Conservation (phyloP, 1,140 invertebrate genomes). For the Epicauta chinensis region DNA sequence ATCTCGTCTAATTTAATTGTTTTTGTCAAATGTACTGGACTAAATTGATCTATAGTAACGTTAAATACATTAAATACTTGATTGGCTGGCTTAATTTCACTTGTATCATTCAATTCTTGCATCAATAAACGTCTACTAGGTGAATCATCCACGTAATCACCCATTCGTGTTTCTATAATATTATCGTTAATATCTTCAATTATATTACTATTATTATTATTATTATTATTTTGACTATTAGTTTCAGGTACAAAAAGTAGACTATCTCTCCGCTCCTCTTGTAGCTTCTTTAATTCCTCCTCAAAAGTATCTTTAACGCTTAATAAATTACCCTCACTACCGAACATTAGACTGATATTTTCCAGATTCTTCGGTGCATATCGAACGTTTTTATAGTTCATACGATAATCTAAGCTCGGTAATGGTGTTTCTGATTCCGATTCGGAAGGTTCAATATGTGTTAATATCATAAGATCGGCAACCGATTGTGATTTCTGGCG, state of each 20-base stretch:
- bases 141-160: slow-evolving; percentile 17
- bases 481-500: slow-evolving; percentile 66
- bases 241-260: slow-evolving; percentile 42
- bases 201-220: slow-evolving; percentile 3
- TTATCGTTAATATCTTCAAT: slow-evolving; percentile 7
- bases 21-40: slow-evolving; percentile 19
- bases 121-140: slow-evolving; percentile 28
- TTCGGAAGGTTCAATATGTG: slow-evolving; percentile 60
- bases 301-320: slow-evolving; percentile 51
- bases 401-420: slow-evolving; percentile 37
- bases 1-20: slow-evolving; percentile 25
- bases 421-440: slow-evolving; percentile 53
- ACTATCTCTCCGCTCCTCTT: slow-evolving; percentile 41
- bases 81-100: slow-evolving; percentile 35
- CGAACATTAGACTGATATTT: slow-evolving; percentile 38
- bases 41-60: slow-evolving; percentile 34
- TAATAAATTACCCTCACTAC: slow-evolving; percentile 53
- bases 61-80: slow-evolving; percentile 42
- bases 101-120: slow-evolving; percentile 34
- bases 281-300: slow-evolving; percentile 49
- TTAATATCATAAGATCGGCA: slow-evolving; percentile 67
- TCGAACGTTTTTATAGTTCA: slow-evolving; percentile 32
- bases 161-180: not conserved
- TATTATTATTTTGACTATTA: slow-evolving; percentile 26
- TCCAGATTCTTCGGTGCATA: slow-evolving; percentile 31